These are phyloP conservation scores for Leucoma salicis DNA, from an alignment of 2,888 invertebrate genomes.

Conservation along the genomic window DNA sequence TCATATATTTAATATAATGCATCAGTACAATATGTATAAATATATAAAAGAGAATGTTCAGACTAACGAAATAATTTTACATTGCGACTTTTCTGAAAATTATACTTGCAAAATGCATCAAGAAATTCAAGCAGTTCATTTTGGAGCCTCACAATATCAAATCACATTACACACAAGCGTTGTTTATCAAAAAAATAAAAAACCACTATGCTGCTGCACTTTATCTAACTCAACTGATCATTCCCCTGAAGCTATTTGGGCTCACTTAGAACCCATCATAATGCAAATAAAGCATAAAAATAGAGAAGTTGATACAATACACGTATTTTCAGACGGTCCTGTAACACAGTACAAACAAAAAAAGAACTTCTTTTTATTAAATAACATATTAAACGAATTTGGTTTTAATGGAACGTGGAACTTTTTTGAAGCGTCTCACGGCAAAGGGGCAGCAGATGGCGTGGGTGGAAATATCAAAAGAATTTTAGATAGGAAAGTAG, in stretches of 20 bases:
- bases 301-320: not conserved
- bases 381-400: too few species aligned
- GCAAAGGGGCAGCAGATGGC: not conserved
- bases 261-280: constrained; percentile 1
- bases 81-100: constrained; percentile 9
- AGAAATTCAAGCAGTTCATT: constrained; percentile 10
- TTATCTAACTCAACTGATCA: too few species aligned
- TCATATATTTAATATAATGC: constrained; percentile 3
- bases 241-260: too few species aligned
- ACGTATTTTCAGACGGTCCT: constrained; percentile 7
- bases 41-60: constrained; percentile 4
- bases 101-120: constrained; percentile 5
- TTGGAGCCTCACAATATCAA: constrained; percentile 6
- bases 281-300: not conserved
- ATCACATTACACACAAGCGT: constrained; percentile 8
- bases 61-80: not conserved
- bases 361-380: constrained; percentile 6
- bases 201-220: not conserved
- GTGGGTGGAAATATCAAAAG: constrained; percentile 3
- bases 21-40: constrained; percentile 6
- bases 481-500: not conserved
- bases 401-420: constrained; percentile 3
- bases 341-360: constrained; percentile 7
- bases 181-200: constrained; percentile 3
- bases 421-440: constrained; percentile 1